These are phyloP conservation scores for Cynodonichthys magdalenae DNA, from an alignment of 2,797 vertebrate genomes.

Conservation along the genomic window DNA sequence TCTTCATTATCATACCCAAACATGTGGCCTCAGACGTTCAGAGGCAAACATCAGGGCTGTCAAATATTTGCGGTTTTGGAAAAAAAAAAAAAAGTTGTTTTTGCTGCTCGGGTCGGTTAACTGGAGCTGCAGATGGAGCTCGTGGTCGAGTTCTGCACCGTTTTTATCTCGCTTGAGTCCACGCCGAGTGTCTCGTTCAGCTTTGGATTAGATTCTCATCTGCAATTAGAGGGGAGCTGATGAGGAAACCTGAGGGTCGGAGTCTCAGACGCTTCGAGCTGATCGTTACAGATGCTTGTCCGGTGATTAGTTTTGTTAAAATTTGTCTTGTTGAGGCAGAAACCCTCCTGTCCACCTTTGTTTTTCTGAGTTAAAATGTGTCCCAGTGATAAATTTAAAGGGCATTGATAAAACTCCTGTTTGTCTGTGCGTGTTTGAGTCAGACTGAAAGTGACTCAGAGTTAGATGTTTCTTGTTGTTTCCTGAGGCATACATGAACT, in stretches of 20 bases:
- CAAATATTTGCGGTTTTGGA: constrained; percentile 13
- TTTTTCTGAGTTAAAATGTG: constrained; percentile 12
- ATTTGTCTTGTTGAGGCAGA: too few relatives aligned
- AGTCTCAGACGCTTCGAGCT: too few relatives aligned
- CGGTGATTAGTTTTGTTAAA: too few relatives aligned
- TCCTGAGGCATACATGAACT: constrained; percentile 51
- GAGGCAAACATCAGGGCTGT: constrained; percentile 12
- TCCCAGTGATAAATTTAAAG: constrained; percentile 49
- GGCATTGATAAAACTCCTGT: constrained; percentile 20
- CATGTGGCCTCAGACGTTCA: constrained; percentile 7
- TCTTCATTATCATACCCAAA: constrained; percentile 29
- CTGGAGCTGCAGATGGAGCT: background rate
- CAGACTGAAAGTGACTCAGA: constrained; percentile 57
- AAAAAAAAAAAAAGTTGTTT: constrained; percentile 2
- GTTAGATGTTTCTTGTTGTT: constrained; percentile 61
- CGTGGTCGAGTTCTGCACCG: background rate
- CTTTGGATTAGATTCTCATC: constrained; percentile 55
- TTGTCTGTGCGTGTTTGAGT: constrained; percentile 37
- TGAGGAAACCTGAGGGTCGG: constrained; percentile 40
- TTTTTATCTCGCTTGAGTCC: background rate
- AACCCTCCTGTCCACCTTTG: too few relatives aligned
- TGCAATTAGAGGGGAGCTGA: constrained; percentile 57
- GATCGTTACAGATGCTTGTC: too few relatives aligned
- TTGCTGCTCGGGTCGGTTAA: constrained; percentile 8
- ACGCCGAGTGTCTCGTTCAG: constrained; percentile 16